Evolutionary conservation across 1,140 invertebrate species (phyloP), one percentile per base, ranked within the genome.

Genomic region (Zaprionus kolodkinae): DNA sequence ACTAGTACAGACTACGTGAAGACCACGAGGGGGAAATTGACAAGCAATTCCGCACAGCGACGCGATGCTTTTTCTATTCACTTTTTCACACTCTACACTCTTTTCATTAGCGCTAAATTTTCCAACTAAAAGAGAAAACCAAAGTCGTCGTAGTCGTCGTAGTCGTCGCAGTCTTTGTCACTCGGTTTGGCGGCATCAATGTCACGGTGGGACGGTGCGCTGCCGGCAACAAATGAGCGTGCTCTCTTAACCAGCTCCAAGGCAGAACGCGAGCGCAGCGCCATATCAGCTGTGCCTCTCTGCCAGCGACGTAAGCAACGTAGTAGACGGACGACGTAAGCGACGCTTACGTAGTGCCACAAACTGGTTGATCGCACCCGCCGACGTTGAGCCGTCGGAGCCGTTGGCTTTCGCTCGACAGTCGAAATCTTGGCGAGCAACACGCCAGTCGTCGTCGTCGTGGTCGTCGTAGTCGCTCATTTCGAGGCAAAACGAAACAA

Each of bases 351-450:
- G 27, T 30, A 1, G 27, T 4, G 11, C 61, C 55, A 87, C 55
- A 87, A 88, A 88, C 84, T 88, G 84, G 84, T 88, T 88, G 84
- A 89, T 84, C 70, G 80, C 81, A 88, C 85, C 80, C 77, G 84
- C 84, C 73, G 45, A 50, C 61, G 48, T 71, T 62, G 45, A 35
- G 30, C 59, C 48, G 11, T 30, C 55, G 17, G 48, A 65, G 45
- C 38, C 67, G 63, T 65, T 84, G 84, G 85, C 85, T 88, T 89
- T 88, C 85, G 80, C 85, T 79, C 74, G 81, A 66, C 85, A 88
- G 84, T 88, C 68, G 25, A 67, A 84, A 78, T 84, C 71, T 68
- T 75, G 62, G 70, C 85, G 84, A 84, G 85, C 84, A 78, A 30
- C 62, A 69, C 71, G 55, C 6, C 71, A 76, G 84, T 89, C 85